Evolutionary conservation across 2,797 vertebrate genomes (phyloP), one percentile per base, ranked within the genome.

Genomic region (Hoplostethus atlanticus): DNA sequence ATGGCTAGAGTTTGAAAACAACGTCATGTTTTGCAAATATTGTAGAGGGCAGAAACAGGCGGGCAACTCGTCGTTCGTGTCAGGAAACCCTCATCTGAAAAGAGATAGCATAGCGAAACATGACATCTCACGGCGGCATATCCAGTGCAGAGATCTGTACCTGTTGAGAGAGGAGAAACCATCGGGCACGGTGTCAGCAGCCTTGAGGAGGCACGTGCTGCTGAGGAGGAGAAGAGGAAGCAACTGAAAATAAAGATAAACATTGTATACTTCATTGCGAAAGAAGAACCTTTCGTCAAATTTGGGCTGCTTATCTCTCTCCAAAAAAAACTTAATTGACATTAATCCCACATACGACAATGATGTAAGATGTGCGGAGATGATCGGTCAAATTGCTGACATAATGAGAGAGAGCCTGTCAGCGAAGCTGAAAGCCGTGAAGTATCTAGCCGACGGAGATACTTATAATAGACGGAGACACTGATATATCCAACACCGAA

Each of bases 371-470:
- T 76, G 67, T 54, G 61, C 61, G 8, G 67, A 77, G 42, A 65
- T 77, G 55, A 76, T 69, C 25, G 51, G 42, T 42, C 47, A 76
- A 65, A 53, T 70, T 65, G 47, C 74, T 28, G 54, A 64, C 15
- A 28, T 55, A 30, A 59, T 64, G 30, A 70, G 16, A 55, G 42
- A 76, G 16, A 58, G 34, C 73, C 59, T 57, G 25, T 28, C 66
- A 34, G 53, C n/a, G 4, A 70, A 70, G 54, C 47, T 76, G 36
- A 76, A 36, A 61, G 25, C 55, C 38, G 12, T 48, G 5, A 59
- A 61, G 30, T 58, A 76, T 47, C 56, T 71, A 8, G 50, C 75
- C 2, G 40, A 21, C 1, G 21, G 21, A 21, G 21, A 21, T 21
- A 21, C 21, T 77, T 61, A 9, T 60, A 5, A 74, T 62, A 4